Conservation (phyloP, 1,140 invertebrate species). For the Bombus vancouverensis region DNA sequence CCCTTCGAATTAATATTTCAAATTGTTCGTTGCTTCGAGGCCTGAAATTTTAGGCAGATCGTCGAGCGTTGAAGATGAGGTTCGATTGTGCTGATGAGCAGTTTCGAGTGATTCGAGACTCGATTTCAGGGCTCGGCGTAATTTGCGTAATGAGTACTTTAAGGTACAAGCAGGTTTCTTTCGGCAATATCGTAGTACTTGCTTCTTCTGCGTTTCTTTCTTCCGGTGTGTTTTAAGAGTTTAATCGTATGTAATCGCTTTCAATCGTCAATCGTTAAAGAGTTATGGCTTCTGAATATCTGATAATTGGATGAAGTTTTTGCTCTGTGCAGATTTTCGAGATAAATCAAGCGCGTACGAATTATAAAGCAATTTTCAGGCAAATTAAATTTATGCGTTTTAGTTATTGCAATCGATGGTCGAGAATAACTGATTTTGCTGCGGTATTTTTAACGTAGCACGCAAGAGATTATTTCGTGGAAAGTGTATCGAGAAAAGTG, state of each 20-base stretch:
- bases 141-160: slow-evolving; percentile 21
- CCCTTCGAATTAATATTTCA: background rate
- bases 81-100: background rate
- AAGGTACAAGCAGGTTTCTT: background rate
- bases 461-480: too few relatives aligned
- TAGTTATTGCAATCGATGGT: background rate
- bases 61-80: background rate
- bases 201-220: background rate
- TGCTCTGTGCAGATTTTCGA: background rate
- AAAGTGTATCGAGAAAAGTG: too few relatives aligned
- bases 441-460: background rate
- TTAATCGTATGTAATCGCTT: slow-evolving; percentile 7
- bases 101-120: background rate
- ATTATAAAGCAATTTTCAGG: background rate
- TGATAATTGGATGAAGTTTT: background rate
- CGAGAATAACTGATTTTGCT: background rate
- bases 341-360: background rate
- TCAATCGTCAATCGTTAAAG: background rate
- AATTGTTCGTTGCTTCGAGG: background rate
- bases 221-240: background rate
- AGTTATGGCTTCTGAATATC: background rate
- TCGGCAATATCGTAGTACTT: background rate
- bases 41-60: background rate
- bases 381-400: slow-evolving; percentile 1
- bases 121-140: background rate